Conservation (phyloP, 2,797 vertebrate species). For the Hozukius guyotensis region DNA sequence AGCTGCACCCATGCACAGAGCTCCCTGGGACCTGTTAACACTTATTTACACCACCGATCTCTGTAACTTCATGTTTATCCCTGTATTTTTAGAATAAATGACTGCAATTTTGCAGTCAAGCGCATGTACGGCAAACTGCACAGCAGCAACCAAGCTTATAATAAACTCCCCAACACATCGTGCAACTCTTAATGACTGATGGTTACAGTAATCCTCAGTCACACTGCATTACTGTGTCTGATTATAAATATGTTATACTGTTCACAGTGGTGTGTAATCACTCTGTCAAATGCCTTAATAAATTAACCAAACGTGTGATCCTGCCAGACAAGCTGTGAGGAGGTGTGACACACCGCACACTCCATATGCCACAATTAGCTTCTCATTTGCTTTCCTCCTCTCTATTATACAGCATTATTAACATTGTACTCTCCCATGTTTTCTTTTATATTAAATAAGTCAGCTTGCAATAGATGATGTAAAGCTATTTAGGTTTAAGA, state of each 20-base stretch:
- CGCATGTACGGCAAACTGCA: constrained; percentile 6
- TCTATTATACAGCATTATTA: constrained; percentile 31
- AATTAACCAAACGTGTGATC: constrained; percentile 72
- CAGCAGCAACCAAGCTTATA: constrained; percentile 9
- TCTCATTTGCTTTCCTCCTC: constrained; percentile 18
- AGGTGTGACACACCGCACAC: constrained; percentile 42
- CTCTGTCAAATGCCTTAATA: constrained; percentile 61
- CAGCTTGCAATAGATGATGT: neutral
- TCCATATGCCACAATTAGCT: constrained; percentile 62
- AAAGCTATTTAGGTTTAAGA: neutral
- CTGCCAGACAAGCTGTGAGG: constrained; percentile 73
- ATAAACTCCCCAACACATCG: constrained; percentile 14
- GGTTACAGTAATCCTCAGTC: constrained; percentile 27
- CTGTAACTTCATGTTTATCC: neutral
- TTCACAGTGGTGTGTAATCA: constrained; percentile 62
- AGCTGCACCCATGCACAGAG: constrained; percentile 28
- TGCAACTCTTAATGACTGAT: constrained; percentile 28
- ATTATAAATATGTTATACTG: constrained; percentile 57
- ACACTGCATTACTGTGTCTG: constrained; percentile 46
- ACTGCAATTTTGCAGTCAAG: constrained; percentile 23
- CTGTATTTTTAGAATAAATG: constrained; percentile 33
- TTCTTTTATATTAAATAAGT: neutral
- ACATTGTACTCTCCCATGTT: constrained; percentile 3
- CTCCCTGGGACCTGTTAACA: neutral
- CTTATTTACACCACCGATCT: neutral